Conservation (phyloP, 2,888 invertebrate genomes). For the Ochropleura plecta region DNA sequence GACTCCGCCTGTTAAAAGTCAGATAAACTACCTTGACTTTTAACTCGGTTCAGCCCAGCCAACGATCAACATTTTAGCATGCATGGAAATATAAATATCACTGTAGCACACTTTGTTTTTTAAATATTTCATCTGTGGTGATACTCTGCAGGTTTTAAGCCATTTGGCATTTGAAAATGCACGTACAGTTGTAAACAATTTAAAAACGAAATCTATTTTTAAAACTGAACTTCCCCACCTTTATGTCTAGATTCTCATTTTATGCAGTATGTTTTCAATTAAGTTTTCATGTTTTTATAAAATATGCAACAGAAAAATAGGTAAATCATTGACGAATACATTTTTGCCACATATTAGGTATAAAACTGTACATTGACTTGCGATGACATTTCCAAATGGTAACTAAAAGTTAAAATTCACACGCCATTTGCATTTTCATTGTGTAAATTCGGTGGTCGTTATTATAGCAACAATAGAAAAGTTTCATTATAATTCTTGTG, state of each 20-base stretch:
- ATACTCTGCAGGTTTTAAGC: conserved; percentile 10
- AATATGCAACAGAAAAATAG: neutral
- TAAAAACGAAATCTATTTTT: neutral
- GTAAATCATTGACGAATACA: conserved; percentile 8
- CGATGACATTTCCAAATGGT: conserved; percentile 58
- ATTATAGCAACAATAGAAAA: conserved; percentile 47
- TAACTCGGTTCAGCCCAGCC: conserved; percentile 29
- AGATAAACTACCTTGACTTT: conserved; percentile 57
- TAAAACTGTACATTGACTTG: conserved; percentile 61
- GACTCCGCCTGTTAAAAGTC: conserved; percentile 42
- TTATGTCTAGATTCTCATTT: neutral
- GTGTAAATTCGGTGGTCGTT: conserved; percentile 45
- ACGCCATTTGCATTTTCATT: conserved; percentile 63
- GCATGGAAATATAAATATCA: conserved; percentile 33
- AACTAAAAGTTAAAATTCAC: conserved; percentile 60
- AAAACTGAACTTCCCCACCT: neutral
- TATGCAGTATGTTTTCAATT: neutral
- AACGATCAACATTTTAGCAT: conserved; percentile 36
- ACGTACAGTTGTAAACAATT: neutral
- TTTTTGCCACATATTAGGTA: conserved; percentile 47
- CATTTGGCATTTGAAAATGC: conserved; percentile 31
- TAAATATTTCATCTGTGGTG: conserved; percentile 14
- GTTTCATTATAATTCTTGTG: conserved; percentile 41
- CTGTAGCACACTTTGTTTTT: conserved; percentile 19
- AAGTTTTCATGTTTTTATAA: neutral